Evolutionary conservation across 2,888 invertebrate genomes (phyloP).

Genomic region (Muschampia plurimacula): DNA sequence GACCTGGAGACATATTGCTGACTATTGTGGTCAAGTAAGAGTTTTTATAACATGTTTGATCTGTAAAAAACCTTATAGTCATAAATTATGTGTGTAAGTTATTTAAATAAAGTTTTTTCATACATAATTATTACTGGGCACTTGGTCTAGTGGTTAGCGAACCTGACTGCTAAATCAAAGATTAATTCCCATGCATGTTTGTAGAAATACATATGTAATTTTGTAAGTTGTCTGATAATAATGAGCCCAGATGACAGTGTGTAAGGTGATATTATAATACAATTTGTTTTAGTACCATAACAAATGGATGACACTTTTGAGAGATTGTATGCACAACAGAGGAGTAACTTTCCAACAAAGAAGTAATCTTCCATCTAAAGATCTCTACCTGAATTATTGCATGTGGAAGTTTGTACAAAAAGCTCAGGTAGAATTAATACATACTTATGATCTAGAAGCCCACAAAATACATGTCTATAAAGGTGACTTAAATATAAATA

Average conservation of each 20-base stretch:
- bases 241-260: too few species aligned
- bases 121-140: too few species aligned
- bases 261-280: too few species aligned
- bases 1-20: slow-evolving; percentile 55
- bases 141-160: too few species aligned
- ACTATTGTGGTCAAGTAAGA: slow-evolving; percentile 54
- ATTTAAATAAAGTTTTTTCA: too few species aligned
- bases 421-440: slow-evolving; percentile 43
- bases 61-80: not conserved
- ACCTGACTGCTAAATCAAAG: too few species aligned
- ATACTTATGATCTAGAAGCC: slow-evolving; percentile 44
- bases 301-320: slow-evolving; percentile 2
- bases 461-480: slow-evolving; percentile 55
- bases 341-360: slow-evolving; percentile 53
- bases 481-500: slow-evolving; percentile 49
- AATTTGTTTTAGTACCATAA: not conserved
- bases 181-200: too few species aligned
- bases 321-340: slow-evolving; percentile 48
- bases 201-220: too few species aligned
- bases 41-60: too few species aligned
- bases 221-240: too few species aligned
- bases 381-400: slow-evolving; percentile 52
- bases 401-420: slow-evolving; percentile 54
- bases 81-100: not conserved
- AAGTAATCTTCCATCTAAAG: slow-evolving; percentile 48